Percentiles rank a stretch among this genome's conserved stretches.
phyloP scores from a whole-genome alignment of 2,888 invertebrate species.

The Cordilura impudica region DNA sequence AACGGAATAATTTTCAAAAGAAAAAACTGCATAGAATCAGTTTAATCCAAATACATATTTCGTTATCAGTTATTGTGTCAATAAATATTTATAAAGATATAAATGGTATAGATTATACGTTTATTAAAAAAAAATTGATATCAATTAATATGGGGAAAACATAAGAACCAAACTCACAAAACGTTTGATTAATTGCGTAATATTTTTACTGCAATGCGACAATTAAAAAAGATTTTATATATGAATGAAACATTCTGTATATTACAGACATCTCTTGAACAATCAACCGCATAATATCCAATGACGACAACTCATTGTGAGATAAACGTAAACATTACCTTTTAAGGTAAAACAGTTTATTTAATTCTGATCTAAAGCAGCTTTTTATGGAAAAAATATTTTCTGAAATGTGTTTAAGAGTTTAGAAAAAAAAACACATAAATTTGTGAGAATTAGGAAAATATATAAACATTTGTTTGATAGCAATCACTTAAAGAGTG shows the following conservation, averaged over 20 bases:
- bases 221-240: background rate
- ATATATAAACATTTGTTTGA: constrained; percentile 39
- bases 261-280: background rate
- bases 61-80: constrained; percentile 6
- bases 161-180: background rate
- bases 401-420: background rate
- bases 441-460: constrained; percentile 33
- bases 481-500: constrained; percentile 9
- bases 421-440: constrained; percentile 36
- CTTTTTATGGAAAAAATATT: constrained; percentile 30
- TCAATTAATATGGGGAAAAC: background rate
- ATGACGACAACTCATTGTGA: background rate
- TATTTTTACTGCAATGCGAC: background rate
- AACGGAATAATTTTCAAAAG: too few species aligned
- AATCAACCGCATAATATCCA: background rate
- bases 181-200: constrained; percentile 15
- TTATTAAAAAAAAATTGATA: constrained; percentile 11
- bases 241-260: background rate
- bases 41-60: background rate
- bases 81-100: too few species aligned
- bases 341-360: constrained; percentile 39
- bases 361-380: constrained; percentile 2
- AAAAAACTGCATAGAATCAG: too few species aligned
- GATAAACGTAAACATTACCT: constrained; percentile 40
- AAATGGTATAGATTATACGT: background rate